Evolutionary conservation across 2,888 invertebrate species (phyloP).

Genomic region (Zeuzera pyrina): DNA sequence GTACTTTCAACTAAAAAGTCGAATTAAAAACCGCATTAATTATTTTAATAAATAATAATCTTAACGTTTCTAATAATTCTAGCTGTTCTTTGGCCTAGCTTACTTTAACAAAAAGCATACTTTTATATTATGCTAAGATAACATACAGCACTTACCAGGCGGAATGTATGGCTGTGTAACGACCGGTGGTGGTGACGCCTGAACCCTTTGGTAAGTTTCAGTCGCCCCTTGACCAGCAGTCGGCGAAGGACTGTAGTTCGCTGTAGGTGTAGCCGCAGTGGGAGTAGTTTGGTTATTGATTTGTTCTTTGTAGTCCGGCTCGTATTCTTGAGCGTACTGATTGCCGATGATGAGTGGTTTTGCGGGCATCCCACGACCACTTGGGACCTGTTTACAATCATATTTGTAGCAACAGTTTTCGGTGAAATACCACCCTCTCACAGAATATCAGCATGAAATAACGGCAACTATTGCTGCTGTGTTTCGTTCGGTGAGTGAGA

Average conservation of each 20-base stretch:
- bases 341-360: slow-evolving; percentile 64
- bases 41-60: too few species aligned
- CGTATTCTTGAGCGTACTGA: slow-evolving; percentile 62
- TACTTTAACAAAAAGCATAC: too few species aligned
- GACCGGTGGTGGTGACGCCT: slow-evolving; percentile 49
- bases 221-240: slow-evolving; percentile 26
- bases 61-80: too few species aligned
- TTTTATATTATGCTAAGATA: too few species aligned
- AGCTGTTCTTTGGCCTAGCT: too few species aligned
- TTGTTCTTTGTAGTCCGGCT: slow-evolving; percentile 52
- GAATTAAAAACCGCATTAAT: too few species aligned
- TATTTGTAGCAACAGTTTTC: too few species aligned
- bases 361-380: slow-evolving; percentile 51
- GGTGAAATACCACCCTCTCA: too few species aligned
- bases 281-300: slow-evolving; percentile 18
- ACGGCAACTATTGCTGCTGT: too few species aligned
- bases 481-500: too few species aligned
- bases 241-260: slow-evolving; percentile 37
- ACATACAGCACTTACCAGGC: slow-evolving; percentile 42
- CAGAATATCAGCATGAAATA: too few species aligned
- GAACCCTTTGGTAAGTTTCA: slow-evolving; percentile 42
- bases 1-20: too few species aligned
- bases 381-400: slow-evolving; percentile 42
- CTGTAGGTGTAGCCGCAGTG: slow-evolving; percentile 16
- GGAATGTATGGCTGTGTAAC: slow-evolving; percentile 52